A percentile compares a stretch with the other conserved stretches of the same genome.
phyloP scores from a whole-genome alignment of 1,140 invertebrate genomes.

The Drosophila arizonae region DNA sequence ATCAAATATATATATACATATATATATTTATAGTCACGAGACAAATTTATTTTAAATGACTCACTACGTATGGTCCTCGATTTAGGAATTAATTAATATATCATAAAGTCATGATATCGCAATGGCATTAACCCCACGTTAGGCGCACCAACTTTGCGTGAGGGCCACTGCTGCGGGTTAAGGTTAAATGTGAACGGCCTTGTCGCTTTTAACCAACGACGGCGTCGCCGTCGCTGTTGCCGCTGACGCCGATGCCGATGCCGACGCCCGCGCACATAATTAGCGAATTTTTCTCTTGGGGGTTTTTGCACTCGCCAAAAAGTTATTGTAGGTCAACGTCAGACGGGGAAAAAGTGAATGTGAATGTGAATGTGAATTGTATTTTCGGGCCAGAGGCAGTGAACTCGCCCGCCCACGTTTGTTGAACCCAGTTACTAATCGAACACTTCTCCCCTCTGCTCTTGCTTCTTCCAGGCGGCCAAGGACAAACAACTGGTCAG shows the following conservation, averaged over 20 bases:
- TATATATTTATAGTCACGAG: neutral
- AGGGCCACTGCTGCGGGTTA: slow-evolving; percentile 39
- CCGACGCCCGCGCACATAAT: slow-evolving; percentile 45
- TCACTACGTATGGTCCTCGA: neutral
- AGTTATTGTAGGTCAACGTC: slow-evolving; percentile 73
- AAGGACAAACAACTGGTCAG: slow-evolving; percentile 68
- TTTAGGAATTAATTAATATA: neutral
- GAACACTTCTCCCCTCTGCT: slow-evolving; percentile 8
- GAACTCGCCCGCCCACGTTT: slow-evolving; percentile 21
- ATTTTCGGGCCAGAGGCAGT: slow-evolving; percentile 13
- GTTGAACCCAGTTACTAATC: slow-evolving; percentile 53
- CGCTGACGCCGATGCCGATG: slow-evolving; percentile 9
- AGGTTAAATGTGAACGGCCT: slow-evolving; percentile 72
- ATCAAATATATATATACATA: neutral
- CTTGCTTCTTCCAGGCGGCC: slow-evolving; percentile 39
- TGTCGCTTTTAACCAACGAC: slow-evolving; percentile 15
- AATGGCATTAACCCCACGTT: slow-evolving; percentile 51
- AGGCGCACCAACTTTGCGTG: slow-evolving; percentile 9
- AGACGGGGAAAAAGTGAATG: slow-evolving; percentile 35
- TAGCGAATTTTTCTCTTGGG: slow-evolving; percentile 45
- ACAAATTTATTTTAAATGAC: neutral
- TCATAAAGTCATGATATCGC: slow-evolving; percentile 1
- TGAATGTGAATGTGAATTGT: slow-evolving; percentile 15
- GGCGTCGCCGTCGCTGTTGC: slow-evolving; percentile 3
- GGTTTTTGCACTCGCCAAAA: slow-evolving; percentile 35